phyloP scores from a whole-genome alignment of 2,797 vertebrate species.

The Naso thynnoides region DNA sequence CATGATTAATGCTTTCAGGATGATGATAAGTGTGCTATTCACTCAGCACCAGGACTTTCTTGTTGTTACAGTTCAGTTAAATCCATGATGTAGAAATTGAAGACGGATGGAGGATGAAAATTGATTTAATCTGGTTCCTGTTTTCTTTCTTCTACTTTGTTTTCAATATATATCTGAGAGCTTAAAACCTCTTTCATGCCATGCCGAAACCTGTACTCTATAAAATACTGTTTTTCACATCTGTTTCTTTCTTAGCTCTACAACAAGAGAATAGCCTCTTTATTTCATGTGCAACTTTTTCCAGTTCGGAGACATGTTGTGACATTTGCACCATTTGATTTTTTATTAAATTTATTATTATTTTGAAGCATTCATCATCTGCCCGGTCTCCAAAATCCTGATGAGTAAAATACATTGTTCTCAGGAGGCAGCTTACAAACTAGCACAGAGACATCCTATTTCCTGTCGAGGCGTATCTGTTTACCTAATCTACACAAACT shows the following conservation, averaged over 20 bases:
- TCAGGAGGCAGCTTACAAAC: conserved; percentile 56
- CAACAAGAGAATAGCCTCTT: conserved; percentile 48
- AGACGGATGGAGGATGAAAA: conserved; percentile 81
- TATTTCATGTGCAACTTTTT: conserved; percentile 52
- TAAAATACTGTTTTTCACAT: conserved; percentile 78
- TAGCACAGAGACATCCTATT: conserved; percentile 47
- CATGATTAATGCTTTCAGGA: conserved; percentile 45
- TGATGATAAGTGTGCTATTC: conserved; percentile 52
- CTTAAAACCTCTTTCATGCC: conserved; percentile 78
- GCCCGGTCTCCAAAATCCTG: conserved; percentile 43
- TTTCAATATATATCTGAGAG: conserved; percentile 78
- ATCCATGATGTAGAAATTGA: conserved; percentile 74
- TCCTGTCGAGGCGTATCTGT: conserved; percentile 64
- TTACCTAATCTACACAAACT: conserved; percentile 60
- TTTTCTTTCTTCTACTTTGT: conserved; percentile 78
- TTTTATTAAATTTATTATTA: conserved; percentile 73
- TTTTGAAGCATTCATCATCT: conserved; percentile 62
- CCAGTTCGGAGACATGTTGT: conserved; percentile 52
- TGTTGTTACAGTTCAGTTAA: conserved; percentile 71
- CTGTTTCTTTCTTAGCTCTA: conserved; percentile 74
- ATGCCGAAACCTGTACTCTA: conserved; percentile 74
- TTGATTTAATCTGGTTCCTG: conserved; percentile 81
- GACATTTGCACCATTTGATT: conserved; percentile 52
- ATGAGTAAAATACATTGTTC: conserved; percentile 67
- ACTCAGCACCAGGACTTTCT: conserved; percentile 48